phyloP scores from a whole-genome alignment of 2,888 invertebrate genomes.

The Melanotus villosus region DNA sequence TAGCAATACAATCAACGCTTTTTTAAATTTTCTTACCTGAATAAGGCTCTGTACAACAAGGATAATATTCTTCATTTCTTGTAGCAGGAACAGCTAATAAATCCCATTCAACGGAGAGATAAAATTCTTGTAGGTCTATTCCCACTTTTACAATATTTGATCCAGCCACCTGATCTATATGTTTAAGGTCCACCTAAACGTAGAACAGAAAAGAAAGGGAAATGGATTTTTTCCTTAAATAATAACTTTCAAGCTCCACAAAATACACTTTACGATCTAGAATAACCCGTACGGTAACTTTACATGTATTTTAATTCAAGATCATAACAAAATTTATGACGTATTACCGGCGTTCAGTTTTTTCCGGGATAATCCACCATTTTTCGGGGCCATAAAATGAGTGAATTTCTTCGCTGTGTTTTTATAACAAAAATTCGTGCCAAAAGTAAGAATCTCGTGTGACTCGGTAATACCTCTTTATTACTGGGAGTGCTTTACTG shows the following conservation, averaged over 20 bases:
- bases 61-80: constrained; percentile 94
- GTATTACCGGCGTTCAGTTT: constrained; percentile 18
- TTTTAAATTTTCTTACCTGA: constrained; percentile 78
- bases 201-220: constrained; percentile 20
- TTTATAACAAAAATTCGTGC: constrained; percentile 24
- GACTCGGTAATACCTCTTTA: constrained; percentile 37
- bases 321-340: constrained; percentile 27
- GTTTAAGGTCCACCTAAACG: constrained; percentile 86
- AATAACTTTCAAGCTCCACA: not conserved
- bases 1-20: too few species aligned
- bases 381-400: constrained; percentile 22
- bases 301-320: not conserved
- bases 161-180: constrained; percentile 87
- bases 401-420: constrained; percentile 10
- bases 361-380: constrained; percentile 25
- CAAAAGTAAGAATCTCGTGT: constrained; percentile 25
- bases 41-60: constrained; percentile 88
- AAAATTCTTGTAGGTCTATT: constrained; percentile 96
- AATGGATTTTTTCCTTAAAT: not conserved
- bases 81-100: constrained; percentile 94
- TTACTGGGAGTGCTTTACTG: constrained; percentile 35
- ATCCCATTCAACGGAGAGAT: constrained; percentile 98
- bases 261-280: not conserved
- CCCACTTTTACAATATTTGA: constrained; percentile 89
- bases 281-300: not conserved